Conservation (phyloP, 2,113 vertebrate genomes). For the Amazona vittata region DNA sequence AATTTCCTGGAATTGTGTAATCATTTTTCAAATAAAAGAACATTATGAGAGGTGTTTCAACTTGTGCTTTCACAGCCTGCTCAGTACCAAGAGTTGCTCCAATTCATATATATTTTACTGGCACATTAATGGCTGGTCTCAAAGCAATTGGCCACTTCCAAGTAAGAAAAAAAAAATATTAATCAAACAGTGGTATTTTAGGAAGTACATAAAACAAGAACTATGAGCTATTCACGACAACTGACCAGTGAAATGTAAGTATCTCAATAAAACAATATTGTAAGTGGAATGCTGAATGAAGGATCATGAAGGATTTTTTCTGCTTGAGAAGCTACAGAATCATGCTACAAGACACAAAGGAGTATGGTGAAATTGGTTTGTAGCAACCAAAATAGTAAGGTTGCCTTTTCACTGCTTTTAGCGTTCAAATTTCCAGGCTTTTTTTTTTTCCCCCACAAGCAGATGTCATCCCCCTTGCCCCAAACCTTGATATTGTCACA, state of each 20-base stretch:
- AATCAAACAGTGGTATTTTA: neutral
- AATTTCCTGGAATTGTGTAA: neutral
- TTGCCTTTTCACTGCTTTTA: neutral
- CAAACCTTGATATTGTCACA: neutral
- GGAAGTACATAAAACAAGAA: neutral
- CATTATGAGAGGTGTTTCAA: neutral
- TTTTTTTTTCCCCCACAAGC: neutral
- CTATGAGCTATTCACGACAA: neutral
- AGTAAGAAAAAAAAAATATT: neutral
- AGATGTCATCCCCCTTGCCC: neutral
- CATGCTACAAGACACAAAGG: neutral
- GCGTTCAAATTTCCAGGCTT: neutral
- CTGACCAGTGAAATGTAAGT: neutral
- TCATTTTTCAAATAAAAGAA: neutral
- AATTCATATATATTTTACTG: neutral
- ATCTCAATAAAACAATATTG: neutral
- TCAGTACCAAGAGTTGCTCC: neutral
- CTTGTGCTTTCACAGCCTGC: neutral
- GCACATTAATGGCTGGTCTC: neutral
- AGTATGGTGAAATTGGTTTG: neutral
- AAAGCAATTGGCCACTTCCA: neutral
- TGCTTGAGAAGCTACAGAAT: neutral
- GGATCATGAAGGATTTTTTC: neutral
- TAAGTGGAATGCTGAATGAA: neutral
- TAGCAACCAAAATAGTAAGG: neutral